Conservation (phyloP, 2,888 invertebrate genomes). For the Sesia apiformis region DNA sequence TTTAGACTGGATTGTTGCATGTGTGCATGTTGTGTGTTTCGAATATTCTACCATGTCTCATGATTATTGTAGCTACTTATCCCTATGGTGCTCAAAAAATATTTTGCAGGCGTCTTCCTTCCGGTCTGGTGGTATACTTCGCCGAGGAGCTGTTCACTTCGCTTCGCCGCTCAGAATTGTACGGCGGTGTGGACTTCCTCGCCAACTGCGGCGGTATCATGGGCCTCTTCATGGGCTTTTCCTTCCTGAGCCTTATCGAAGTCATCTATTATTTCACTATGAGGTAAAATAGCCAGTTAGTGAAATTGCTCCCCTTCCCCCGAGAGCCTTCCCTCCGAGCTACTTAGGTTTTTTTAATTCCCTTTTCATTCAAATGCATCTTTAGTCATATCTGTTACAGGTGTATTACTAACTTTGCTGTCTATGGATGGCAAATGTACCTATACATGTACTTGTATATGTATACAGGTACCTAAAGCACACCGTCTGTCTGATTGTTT, state of each 20-base stretch:
- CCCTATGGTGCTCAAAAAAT: neutral
- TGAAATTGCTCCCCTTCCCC: too few species aligned
- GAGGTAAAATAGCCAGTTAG: slow-evolving; percentile 3
- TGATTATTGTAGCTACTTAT: neutral
- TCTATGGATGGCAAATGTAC: too few species aligned
- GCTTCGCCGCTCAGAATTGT: slow-evolving; percentile 69
- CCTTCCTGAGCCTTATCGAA: slow-evolving; percentile 60
- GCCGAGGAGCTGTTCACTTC: slow-evolving; percentile 74
- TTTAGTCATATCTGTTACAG: too few species aligned
- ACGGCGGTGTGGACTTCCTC: slow-evolving; percentile 44
- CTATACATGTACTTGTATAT: too few species aligned
- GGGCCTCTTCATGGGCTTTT: slow-evolving; percentile 63
- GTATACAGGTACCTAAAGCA: too few species aligned
- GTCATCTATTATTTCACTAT: slow-evolving; percentile 53
- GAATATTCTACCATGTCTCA: neutral
- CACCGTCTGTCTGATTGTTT: too few species aligned
- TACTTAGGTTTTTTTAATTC: too few species aligned
- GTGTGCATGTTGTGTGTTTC: too few species aligned
- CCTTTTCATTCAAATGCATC: too few species aligned
- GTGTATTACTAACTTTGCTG: too few species aligned
- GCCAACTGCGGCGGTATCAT: slow-evolving; percentile 74
- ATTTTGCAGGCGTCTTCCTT: slow-evolving; percentile 40
- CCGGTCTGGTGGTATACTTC: slow-evolving; percentile 73
- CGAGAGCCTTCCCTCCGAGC: too few species aligned
- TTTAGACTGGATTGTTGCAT: too few species aligned